phyloP scores from a whole-genome alignment of 2,888 invertebrate genomes.

The Steinernema carpocapsae region DNA sequence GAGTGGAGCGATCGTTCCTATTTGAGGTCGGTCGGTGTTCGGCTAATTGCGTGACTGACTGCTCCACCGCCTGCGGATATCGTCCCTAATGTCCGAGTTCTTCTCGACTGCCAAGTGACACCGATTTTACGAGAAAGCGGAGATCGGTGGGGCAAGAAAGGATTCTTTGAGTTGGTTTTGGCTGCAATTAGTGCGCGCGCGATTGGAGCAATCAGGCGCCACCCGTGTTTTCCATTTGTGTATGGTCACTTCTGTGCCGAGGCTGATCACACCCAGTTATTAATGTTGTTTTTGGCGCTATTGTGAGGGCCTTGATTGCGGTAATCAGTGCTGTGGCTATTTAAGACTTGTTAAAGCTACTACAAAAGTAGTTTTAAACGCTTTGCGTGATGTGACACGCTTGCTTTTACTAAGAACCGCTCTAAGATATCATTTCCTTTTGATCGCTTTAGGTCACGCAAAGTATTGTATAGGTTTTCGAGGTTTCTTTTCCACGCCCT shows the following conservation, averaged over 20 bases:
- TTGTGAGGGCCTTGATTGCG: background rate
- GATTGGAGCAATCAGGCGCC: slow-evolving; percentile 15
- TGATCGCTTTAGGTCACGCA: no score
- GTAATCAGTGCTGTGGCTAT: background rate
- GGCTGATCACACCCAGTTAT: background rate
- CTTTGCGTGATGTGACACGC: no score
- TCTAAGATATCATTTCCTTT: no score
- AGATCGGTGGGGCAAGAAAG: background rate
- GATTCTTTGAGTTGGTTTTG: background rate
- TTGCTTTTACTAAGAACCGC: no score
- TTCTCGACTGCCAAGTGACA: background rate
- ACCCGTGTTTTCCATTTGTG: slow-evolving; percentile 9
- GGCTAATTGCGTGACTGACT: slow-evolving; percentile 5
- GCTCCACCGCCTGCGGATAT: background rate
- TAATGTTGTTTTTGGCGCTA: background rate
- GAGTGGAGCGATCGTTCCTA: background rate
- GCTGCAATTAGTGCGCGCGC: slow-evolving; percentile 33
- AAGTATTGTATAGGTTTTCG: no score
- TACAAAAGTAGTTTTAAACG: no score
- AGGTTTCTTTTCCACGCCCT: no score
- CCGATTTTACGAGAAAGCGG: slow-evolving; percentile 8
- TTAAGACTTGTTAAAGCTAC: no score
- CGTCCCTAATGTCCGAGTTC: background rate
- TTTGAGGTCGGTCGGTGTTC: background rate
- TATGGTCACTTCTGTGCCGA: background rate